Evolutionary conservation across 2,113 vertebrate genomes (phyloP), one percentile per base, ranked within the genome.

Genomic region (Ctenomys sociabilis): DNA sequence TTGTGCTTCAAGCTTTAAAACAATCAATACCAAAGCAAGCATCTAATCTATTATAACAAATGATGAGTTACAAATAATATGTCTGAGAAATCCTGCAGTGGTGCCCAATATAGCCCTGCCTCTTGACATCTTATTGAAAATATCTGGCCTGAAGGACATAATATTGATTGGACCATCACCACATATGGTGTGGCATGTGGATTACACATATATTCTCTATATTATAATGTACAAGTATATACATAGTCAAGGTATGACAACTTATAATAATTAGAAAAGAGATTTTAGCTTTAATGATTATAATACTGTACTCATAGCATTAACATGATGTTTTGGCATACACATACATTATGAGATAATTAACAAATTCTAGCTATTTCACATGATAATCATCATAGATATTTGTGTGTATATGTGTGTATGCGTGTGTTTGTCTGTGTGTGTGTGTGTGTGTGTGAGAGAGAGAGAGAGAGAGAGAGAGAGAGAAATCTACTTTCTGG

Each of bases 1-100:
- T 86, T 93, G 52, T 37, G 90, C 84, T 87, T 93, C 63, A 96
- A 35, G 22, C 24, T 66, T 89, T 85, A 85, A 95, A 93, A 91
- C 5, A 75, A 13, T 63, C 17, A 75, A 10, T 63, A 90, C 3
- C 24, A 16, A 45, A 19, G 59, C 78, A 93, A 95, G 32, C 16
- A 81, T 14, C 7, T 35, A 75, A 43, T 73, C 57, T 91, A 57
- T 78, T 85, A 59, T 26, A 85, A 90, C 37, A 93, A 94, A 84
- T 63, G 8, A 28, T 81, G 6, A 87, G n/a, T 45, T 77, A 89
- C 21, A 85, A 16, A 45, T 8, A 83, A 77, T 64, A 78, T 8
- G 16, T 49, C 35, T 24, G 24, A 84, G 52, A 54, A 49, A 52
- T 49, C 63, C 24, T 17, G 66, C 37, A 52, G 17, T 37, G n/a